A percentile compares a stretch with the other conserved stretches of the same genome.
phyloP scores from a whole-genome alignment of 2,113 vertebrate species.

The human region GRCh38 chr12:112863501-112864000 shows the following conservation, averaged over 20 bases:
- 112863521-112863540: too few species aligned
- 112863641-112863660: background rate
- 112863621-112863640: background rate
- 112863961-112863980: background rate
- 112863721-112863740: background rate
- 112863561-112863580: too few species aligned
- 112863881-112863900: background rate
- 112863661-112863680: background rate
- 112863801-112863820: background rate
- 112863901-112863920: background rate
- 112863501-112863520: too few species aligned
- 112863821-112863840: background rate
- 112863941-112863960: background rate
- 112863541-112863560: too few species aligned
- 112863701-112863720: background rate
- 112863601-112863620: too few species aligned
- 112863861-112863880: background rate
- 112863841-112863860: background rate
- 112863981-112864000: too few species aligned
- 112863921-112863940: background rate
- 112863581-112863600: too few species aligned
- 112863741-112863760: background rate
- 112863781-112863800: background rate
- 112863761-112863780: rapidly evolving
- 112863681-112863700: background rate